A percentile compares a stretch with the other conserved stretches of the same genome.
These are phyloP conservation scores for Agelastica alni DNA, from an alignment of 2,888 invertebrate genomes.

Conservation along the genomic window DNA sequence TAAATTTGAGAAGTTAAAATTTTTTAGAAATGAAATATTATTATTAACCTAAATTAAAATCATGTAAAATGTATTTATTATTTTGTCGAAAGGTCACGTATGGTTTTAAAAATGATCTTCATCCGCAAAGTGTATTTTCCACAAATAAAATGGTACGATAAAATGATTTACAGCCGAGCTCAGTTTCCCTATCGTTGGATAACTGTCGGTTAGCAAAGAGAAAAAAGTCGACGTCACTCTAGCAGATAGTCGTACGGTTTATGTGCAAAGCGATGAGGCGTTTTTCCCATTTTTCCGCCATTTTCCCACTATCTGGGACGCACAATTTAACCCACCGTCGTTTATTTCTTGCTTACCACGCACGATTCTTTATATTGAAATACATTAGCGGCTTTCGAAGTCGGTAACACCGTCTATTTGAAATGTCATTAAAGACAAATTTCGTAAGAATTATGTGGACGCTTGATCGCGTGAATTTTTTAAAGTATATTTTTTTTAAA, in stretches of 20 bases:
- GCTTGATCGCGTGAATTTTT: no score
- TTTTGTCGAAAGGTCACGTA: no score
- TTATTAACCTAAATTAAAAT: no score
- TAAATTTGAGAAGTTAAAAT: no score
- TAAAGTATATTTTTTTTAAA: no score
- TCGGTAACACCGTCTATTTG: slow-evolving; percentile 14
- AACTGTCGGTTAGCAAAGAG: slow-evolving; percentile 25
- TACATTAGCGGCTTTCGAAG: slow-evolving; percentile 32
- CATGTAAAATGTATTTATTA: no score
- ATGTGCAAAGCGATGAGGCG: slow-evolving; percentile 44
- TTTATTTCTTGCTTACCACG: slow-evolving; percentile 42
- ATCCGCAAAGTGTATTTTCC: no score
- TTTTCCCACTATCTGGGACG: slow-evolving; percentile 46
- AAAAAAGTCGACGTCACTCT: slow-evolving; percentile 39
- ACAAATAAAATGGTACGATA: neutral
- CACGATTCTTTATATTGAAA: slow-evolving; percentile 39
- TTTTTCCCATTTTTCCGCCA: slow-evolving; percentile 36
- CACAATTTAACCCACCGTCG: slow-evolving; percentile 46
- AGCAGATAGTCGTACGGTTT: slow-evolving; percentile 48
- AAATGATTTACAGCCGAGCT: slow-evolving; percentile 13
- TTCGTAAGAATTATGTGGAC: no score
- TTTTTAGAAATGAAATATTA: no score
- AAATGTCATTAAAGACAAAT: neutral
- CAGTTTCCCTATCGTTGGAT: slow-evolving; percentile 17
- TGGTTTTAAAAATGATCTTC: no score